Evolutionary conservation across 2,888 invertebrate species (phyloP), one percentile per base, ranked within the genome.

Genomic region (Amphipoea lucens): DNA sequence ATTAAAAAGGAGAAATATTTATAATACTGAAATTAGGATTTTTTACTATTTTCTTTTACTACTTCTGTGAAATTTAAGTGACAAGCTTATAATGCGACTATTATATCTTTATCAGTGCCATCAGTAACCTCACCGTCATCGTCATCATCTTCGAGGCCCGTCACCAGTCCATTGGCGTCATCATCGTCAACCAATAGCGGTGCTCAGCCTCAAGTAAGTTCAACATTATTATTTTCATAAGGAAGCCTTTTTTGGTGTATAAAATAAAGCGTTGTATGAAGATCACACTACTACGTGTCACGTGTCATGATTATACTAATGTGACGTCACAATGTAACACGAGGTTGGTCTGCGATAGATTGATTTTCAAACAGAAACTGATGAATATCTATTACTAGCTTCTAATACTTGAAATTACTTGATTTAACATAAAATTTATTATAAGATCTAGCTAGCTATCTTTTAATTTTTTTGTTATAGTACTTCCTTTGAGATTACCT

Each of bases 171-270:
- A 11, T 79, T 94, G 78, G 94, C 94, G 2, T 94, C 96, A 12
- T 94, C 95, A 17, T 94, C 95, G 20, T 94, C 96, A 14, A 92
- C 92, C 1, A 93, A 91, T 54, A 95, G 94, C 86, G 92, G 93
- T 57, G 96, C 96, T 62, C 96, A 96, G 88, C 96, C 96, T 90
- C 96, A 96, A 94, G 96, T 96, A 91, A 93, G 94, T 91, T 78
- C 66, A 68, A 48, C 12, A 60, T 60, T 14, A 23, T 57, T 4
- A 57, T 23, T 11, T 57, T 57, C 57, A n/a, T 23, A n/a, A n/a
- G 23, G 3, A 23, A 23, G 23, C 23, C 9, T 57, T n/a, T 57
- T n/a, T 3, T 9, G 4, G 9, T n/a, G 1, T n/a, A 11, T 23
- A 57, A 11, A 57, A 57, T 57, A n/a, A 11, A 57, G 4, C 23